Evolutionary conservation across 2,113 vertebrate genomes (phyloP).

Genomic region (Cyanoramphus novaezelandiae): DNA sequence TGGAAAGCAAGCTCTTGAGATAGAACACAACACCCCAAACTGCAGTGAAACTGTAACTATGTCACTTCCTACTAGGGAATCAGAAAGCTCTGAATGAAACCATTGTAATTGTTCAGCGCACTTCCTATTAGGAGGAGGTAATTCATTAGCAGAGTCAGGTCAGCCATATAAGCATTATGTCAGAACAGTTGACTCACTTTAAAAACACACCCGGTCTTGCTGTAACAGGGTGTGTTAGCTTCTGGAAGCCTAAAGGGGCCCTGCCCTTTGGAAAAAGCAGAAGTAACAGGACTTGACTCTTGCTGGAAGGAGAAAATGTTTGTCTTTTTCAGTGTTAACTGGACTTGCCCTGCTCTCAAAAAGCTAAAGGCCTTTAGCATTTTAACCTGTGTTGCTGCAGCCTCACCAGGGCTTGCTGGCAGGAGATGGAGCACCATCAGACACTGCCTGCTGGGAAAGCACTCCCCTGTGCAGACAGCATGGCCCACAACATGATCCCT

Average conservation of each 20-base stretch:
- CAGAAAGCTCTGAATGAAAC: background rate
- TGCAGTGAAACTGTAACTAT: background rate
- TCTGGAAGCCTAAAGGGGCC: background rate
- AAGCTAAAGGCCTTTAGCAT: background rate
- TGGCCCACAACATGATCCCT: background rate
- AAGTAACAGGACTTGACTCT: background rate
- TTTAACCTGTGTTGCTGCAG: background rate
- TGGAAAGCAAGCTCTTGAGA: background rate
- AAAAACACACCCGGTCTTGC: background rate
- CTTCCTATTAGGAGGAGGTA: background rate
- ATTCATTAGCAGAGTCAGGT: background rate
- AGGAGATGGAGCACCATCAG: background rate
- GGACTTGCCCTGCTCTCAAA: background rate
- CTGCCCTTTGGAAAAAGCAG: background rate
- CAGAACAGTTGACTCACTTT: slow-evolving; percentile 24
- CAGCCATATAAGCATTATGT: background rate
- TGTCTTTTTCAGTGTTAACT: background rate
- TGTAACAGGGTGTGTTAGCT: background rate
- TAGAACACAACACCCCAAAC: background rate
- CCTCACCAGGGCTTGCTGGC: background rate
- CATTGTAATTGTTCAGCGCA: background rate
- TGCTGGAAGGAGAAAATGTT: background rate
- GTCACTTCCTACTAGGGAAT: background rate
- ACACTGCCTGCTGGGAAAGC: accelerated
- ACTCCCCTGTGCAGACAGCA: background rate